Evolutionary conservation across 2,888 invertebrate species (phyloP), one percentile per base, ranked within the genome.

Genomic region (Acleris emargana): DNA sequence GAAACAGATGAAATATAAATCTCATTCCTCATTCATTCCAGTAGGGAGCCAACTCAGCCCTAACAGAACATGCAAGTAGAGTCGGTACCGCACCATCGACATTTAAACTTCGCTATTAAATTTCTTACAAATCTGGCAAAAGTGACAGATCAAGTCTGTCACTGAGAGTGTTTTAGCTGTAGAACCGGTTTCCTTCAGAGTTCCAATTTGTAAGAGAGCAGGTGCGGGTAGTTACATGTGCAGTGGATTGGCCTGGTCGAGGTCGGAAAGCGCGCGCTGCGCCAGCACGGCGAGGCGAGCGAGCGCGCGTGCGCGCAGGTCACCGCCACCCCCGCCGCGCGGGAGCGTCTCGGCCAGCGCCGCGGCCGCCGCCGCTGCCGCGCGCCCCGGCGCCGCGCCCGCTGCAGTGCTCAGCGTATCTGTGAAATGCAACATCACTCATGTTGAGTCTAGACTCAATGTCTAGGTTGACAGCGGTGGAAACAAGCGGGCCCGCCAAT

Each of bases 261-360:
- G 83, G 28, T 88, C 76, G 57, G 81, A 64, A 67, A 89, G 81
- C 51, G 89, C 89, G 68, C 82, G 83, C 58, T 78, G 73, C 69
- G 93, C 93, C 70, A 93, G 87, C 71, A 84, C 84, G 68, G 87
- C 88, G 64, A 86, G 84, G 49, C 87, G 82, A 61, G 76, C 77
- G 72, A 91, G 83, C 55, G 90, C 89, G 69, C 71, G 72, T 71
- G 79, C 76, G 57, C 89, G 88, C 75, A 90, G 82, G 71, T 74
- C 72, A 80, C 64, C 54, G 3, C 87, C 87, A 81, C 64, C 54
- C 3, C 87, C 87, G 76, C 76, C 70, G 72, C 86, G 85, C 69
- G 84, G 87, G 80, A 83, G 82, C 60, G 83, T 82, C 78, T 70
- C 82, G 53, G 78, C 75, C 63, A 82, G 83, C 72, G 83, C 86